Conservation (phyloP, 2,113 vertebrate genomes). For the Menura novaehollandiae region DNA sequence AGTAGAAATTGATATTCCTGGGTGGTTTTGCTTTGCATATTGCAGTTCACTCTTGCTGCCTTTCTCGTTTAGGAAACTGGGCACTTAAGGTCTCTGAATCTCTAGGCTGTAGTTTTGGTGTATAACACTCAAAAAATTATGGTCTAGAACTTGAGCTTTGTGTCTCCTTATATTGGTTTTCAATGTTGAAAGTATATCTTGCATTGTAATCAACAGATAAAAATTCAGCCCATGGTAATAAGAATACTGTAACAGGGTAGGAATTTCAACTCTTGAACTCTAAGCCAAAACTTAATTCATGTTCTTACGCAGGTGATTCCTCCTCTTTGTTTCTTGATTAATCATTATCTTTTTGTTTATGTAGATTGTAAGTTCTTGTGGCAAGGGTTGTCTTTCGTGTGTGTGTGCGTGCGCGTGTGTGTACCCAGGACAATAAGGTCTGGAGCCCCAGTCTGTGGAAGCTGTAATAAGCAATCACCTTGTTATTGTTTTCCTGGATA, state of each 20-base stretch:
- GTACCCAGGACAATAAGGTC: background rate
- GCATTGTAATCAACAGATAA: background rate
- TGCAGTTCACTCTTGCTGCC: background rate
- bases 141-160: background rate
- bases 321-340: conserved; percentile 21
- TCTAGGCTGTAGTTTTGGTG: background rate
- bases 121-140: background rate
- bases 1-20: background rate
- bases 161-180: background rate
- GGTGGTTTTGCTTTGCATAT: background rate
- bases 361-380: conserved; percentile 45
- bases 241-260: background rate
- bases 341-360: conserved; percentile 21
- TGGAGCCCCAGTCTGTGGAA: conserved; percentile 11
- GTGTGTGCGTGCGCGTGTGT: background rate
- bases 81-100: background rate
- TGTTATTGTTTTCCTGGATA: conserved; percentile 53
- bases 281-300: background rate
- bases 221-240: background rate
- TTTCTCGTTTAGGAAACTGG: background rate
- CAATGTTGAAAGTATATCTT: background rate
- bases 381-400: conserved; percentile 1
- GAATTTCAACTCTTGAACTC: background rate
- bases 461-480: conserved; percentile 52
- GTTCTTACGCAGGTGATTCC: background rate